Conservation (phyloP, 2,797 vertebrate genomes). For the Aldrovandia affinis region DNA sequence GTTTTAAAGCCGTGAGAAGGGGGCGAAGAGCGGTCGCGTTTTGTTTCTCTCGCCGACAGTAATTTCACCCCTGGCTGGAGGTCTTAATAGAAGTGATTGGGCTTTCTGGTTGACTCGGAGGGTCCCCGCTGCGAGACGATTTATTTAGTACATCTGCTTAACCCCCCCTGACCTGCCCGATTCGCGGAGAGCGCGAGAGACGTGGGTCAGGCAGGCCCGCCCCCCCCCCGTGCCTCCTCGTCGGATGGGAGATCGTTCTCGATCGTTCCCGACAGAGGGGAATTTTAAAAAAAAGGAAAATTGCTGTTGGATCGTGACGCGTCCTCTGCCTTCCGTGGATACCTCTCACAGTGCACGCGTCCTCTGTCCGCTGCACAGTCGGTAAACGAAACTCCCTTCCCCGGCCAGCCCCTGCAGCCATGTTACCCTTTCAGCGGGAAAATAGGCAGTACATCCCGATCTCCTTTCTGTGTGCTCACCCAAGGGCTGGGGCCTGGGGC, state of each 20-base stretch:
- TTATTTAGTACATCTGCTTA: slow-evolving; percentile 55
- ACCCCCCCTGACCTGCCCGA: slow-evolving; percentile 51
- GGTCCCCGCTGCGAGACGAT: slow-evolving; percentile 46
- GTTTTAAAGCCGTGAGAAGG: not conserved
- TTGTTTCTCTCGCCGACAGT: slow-evolving; percentile 51
- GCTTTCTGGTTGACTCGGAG: slow-evolving; percentile 60
- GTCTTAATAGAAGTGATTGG: slow-evolving; percentile 59
- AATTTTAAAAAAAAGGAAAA: not conserved
- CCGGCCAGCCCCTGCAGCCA: not conserved
- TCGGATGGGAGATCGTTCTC: not conserved
- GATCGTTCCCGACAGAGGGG: no score
- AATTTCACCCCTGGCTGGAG: slow-evolving; percentile 67
- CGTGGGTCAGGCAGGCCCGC: not conserved
- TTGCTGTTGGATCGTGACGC: not conserved
- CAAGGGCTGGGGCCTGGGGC: not conserved
- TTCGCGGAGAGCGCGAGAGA: not conserved
- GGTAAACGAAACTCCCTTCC: not conserved
- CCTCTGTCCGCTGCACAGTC: not conserved
- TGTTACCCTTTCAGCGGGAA: not conserved
- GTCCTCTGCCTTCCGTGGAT: not conserved
- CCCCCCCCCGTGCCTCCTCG: not conserved
- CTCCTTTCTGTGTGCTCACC: not conserved
- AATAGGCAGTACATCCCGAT: not conserved
- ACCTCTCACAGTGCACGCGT: no score
- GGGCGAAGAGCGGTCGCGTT: not conserved